Evolutionary conservation across 2,888 invertebrate genomes (phyloP), one percentile per base, ranked within the genome.

Genomic region (Coleophora deauratella): DNA sequence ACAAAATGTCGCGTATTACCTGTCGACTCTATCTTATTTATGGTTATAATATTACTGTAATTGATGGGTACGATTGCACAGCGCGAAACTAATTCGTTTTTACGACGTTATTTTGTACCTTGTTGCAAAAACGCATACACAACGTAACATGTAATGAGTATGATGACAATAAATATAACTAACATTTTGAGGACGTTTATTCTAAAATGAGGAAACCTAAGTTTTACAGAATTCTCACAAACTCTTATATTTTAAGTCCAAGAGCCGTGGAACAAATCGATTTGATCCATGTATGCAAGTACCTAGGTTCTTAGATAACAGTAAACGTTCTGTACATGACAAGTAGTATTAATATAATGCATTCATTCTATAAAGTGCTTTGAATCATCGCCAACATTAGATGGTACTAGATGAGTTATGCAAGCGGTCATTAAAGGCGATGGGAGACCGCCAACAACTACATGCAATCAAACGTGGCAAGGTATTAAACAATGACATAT

Each of bases 371-470:
- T 51, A 55, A 58, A 65, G 51, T 64, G 59, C 63, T 66, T 61
- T 67, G 67, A 66, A 66, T 70, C 69, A 72, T 68, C 68, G 60
- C 62, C 61, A 53, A 57, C 63, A 59, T 69, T 66, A 68, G 61
- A 69, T 66, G 60, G 49, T 64, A 62, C 58, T 54, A 59, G 55
- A 62, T 52, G 56, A 54, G 62, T 75, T 76, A 62, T 69, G 69
- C 66, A 76, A 79, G 69, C 68, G 59, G 58, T 69, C 71, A 74
- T 76, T 74, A 71, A 52, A 70, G 60, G 55, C 59, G 57, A 66
- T 57, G 50, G 46, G 46, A 49, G 40, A 46, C 49, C 48, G 45
- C 56, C 58, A 44, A 53, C 54, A 57, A 54, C 54, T 51, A 53
- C 53, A 52, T 50, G 53, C 52, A 54, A 59, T 57, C 44, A 42